Conservation (phyloP, 2,888 invertebrate species). For the Ichneumoninae sp. region DNA sequence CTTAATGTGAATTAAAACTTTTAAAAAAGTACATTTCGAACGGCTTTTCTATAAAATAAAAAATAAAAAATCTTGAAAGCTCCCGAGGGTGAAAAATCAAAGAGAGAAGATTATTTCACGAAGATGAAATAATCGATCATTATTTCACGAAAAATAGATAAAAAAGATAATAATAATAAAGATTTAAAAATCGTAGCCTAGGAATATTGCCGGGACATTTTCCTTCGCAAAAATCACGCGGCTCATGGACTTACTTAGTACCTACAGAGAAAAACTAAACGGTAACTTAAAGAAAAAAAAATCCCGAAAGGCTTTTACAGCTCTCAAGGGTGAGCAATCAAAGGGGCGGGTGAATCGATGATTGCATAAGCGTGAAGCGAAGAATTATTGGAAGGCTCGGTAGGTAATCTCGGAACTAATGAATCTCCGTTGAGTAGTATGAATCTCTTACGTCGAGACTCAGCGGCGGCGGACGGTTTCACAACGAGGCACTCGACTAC, state of each 20-base stretch:
- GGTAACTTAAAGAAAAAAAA: background rate
- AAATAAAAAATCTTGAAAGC: too few relatives aligned
- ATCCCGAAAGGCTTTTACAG: slow-evolving; percentile 20
- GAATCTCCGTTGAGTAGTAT: slow-evolving; percentile 39
- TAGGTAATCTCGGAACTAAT: slow-evolving; percentile 34
- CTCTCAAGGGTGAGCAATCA: slow-evolving; percentile 23
- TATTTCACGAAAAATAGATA: too few relatives aligned
- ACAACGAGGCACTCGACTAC: slow-evolving; percentile 40
- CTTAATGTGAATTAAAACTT: too few relatives aligned
- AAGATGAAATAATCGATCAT: too few relatives aligned
- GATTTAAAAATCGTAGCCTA: too few relatives aligned
- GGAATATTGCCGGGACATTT: too few relatives aligned
- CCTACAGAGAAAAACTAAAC: background rate
- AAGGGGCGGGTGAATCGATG: slow-evolving; percentile 28
- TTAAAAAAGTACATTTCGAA: too few relatives aligned
- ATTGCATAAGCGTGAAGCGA: slow-evolving; percentile 31
- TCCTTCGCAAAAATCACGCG: too few relatives aligned
- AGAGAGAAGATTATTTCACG: too few relatives aligned
- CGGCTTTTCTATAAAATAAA: too few relatives aligned
- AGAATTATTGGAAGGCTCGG: slow-evolving; percentile 16
- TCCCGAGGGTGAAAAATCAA: too few relatives aligned
- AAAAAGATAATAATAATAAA: too few relatives aligned
- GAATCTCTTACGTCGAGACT: slow-evolving; percentile 44
- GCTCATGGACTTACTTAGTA: background rate
- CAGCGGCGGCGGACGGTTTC: slow-evolving; percentile 32